phyloP scores from a whole-genome alignment of 2,888 invertebrate genomes.

The Platycheirus rosarum region DNA sequence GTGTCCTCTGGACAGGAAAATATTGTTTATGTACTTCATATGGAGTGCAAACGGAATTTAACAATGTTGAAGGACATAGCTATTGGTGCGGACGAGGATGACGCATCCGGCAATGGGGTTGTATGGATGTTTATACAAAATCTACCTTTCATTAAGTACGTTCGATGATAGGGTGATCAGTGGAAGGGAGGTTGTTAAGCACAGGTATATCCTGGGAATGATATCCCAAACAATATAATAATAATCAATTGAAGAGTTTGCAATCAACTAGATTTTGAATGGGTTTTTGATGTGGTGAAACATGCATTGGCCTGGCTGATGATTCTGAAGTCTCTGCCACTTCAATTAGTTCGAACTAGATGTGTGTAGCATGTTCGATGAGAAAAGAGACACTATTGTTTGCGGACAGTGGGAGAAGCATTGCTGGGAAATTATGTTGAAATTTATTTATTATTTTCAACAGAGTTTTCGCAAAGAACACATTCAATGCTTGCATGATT shows the following conservation, averaged over 20 bases:
- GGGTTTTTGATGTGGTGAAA: conserved; percentile 48
- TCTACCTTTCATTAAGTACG: conserved; percentile 39
- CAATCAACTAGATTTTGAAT: conserved; percentile 71
- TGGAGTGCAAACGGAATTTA: conserved; percentile 64
- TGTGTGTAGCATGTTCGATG: neutral
- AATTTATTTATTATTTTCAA: too few relatives aligned
- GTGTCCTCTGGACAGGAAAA: conserved; percentile 62
- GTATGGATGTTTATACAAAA: conserved; percentile 11
- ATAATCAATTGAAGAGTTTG: conserved; percentile 71
- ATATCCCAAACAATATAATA: conserved; percentile 70
- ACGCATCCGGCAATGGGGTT: neutral
- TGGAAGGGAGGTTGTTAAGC: conserved; percentile 15
- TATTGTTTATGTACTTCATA: conserved; percentile 62
- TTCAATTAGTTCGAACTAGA: conserved; percentile 5
- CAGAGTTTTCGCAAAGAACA: too few relatives aligned
- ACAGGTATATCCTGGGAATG: conserved; percentile 52
- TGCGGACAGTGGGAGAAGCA: neutral
- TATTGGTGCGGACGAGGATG: neutral
- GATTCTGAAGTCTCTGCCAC: conserved; percentile 24
- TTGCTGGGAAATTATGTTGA: too few relatives aligned
- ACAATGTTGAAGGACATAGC: conserved; percentile 58
- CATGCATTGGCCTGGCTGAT: conserved; percentile 24
- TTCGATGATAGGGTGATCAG: conserved; percentile 30
- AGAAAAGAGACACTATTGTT: conserved; percentile 3
- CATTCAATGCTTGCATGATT: too few relatives aligned